Evolutionary conservation across 2,797 vertebrate genomes (phyloP), one percentile per base, ranked within the genome.

Genomic region (Enteromius unitaeniatus): DNA sequence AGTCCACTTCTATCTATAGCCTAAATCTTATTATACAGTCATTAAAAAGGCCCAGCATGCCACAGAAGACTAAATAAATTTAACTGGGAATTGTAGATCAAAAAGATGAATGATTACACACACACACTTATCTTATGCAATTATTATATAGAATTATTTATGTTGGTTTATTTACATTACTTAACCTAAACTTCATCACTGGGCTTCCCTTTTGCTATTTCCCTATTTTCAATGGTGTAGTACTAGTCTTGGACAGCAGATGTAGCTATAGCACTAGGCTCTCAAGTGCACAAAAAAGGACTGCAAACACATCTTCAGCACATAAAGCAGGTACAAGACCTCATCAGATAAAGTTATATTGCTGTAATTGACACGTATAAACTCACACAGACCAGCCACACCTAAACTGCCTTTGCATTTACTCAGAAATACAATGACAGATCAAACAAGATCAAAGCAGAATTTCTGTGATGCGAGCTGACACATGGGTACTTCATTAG

Each of bases 191-290:
- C 17, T 4, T 19, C 19, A 31, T 31, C 26, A 75, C 15, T 58
- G 3, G 13, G 1, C 3, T 37, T 76, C 13, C 34, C 7, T 58
- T 40, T 31, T 31, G 28, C 58, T 1, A 40, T 37, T n/a, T 31
- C 28, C 37, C n/a, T 2, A 31, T 0, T 49, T 23, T 77, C 5
- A 75, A n/a, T 49, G 13, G 40, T 85, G 84, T 28, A 88, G 65
- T 83, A 88, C 84, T 69, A 72, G 13, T 42, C 23, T 28, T 23
- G 31, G 31, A 64, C 90, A 88, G 86, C 26, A 88, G 89, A 84
- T 78, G 89, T 62, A 28, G 84, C 86, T 65, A 45, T 83, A 34
- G 53, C 45, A 72, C 67, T 31, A 79, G 2, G 60, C 15, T 68
- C 72, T 62, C 13, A 21, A 45, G 15, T 40, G 7, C 31, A 28